Evolutionary conservation across 1,140 invertebrate species (phyloP).

Genomic region (Scaptomyza montana): DNA sequence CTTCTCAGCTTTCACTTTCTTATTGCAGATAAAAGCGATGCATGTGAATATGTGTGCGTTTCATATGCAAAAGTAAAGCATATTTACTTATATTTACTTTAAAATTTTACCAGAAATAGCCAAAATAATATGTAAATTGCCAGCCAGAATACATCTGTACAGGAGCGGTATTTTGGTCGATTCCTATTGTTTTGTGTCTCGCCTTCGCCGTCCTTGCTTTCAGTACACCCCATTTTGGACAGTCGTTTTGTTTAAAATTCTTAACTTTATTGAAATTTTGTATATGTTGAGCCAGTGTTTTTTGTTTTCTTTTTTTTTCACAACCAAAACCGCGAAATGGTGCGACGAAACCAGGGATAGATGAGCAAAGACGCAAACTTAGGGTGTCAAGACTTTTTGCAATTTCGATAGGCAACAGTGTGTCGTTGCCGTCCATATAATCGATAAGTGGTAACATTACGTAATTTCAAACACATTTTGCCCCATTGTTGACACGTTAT

Average conservation of each 20-base stretch:
- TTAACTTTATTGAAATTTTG: conserved; percentile 3
- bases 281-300: conserved; percentile 48
- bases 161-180: conserved; percentile 85
- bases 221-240: conserved; percentile 73
- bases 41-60: not conserved
- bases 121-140: conserved; percentile 93
- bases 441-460: conserved; percentile 4
- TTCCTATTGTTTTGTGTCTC: conserved; percentile 63
- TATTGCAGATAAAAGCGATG: not conserved
- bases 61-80: not conserved
- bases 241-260: conserved; percentile 9
- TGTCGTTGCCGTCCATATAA: conserved; percentile 4
- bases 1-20: conserved; percentile 62
- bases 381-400: conserved; percentile 5
- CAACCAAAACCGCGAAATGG: conserved; percentile 61
- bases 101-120: conserved; percentile 91
- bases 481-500: conserved; percentile 43
- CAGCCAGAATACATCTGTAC: conserved; percentile 94
- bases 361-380: not conserved
- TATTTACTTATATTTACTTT: not conserved
- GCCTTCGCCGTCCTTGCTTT: conserved; percentile 75
- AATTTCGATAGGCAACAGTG: not conserved
- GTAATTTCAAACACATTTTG: not conserved
- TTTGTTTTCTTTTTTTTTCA: conserved; percentile 54
- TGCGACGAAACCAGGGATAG: conserved; percentile 23